phyloP scores from a whole-genome alignment of 2,888 invertebrate species.

The Campoplex nolae region DNA sequence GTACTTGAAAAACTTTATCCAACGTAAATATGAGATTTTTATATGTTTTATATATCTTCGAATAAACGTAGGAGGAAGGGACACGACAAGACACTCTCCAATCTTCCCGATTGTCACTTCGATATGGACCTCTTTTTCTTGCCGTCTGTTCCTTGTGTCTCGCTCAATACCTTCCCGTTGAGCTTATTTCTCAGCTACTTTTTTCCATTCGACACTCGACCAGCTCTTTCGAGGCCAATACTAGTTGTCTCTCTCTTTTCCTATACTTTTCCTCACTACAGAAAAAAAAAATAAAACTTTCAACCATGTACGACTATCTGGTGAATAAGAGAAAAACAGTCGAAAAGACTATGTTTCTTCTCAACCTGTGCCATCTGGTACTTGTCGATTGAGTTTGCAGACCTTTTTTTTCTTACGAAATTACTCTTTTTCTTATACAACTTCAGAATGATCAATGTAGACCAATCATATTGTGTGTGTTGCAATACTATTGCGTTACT shows the following conservation, averaged over 20 bases:
- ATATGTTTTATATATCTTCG: conserved; percentile 15
- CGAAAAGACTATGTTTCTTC: conserved; percentile 1
- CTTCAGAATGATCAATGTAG: neutral
- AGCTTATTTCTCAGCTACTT: conserved; percentile 41
- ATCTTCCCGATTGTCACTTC: conserved; percentile 58
- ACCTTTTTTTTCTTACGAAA: neutral
- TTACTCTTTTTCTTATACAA: neutral
- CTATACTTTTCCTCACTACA: conserved; percentile 32
- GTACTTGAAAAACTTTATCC: neutral
- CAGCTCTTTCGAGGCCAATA: conserved; percentile 40
- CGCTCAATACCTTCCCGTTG: conserved; percentile 13
- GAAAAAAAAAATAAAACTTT: conserved; percentile 12
- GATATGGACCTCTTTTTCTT: conserved; percentile 47
- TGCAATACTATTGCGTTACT: neutral
- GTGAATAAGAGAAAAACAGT: conserved; percentile 29
- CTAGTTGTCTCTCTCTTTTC: conserved; percentile 22
- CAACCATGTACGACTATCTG: conserved; percentile 50
- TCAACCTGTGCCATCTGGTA: conserved; percentile 12
- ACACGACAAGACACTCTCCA: conserved; percentile 66
- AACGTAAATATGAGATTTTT: conserved; percentile 9
- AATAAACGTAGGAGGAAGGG: conserved; percentile 26
- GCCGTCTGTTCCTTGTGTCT: conserved; percentile 20
- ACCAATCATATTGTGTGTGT: neutral
- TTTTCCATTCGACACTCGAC: conserved; percentile 34
- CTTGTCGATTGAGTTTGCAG: conserved; percentile 41